Evolutionary conservation across 2,888 invertebrate genomes (phyloP), one percentile per base, ranked within the genome.

Genomic region (Cyclophora punctaria): DNA sequence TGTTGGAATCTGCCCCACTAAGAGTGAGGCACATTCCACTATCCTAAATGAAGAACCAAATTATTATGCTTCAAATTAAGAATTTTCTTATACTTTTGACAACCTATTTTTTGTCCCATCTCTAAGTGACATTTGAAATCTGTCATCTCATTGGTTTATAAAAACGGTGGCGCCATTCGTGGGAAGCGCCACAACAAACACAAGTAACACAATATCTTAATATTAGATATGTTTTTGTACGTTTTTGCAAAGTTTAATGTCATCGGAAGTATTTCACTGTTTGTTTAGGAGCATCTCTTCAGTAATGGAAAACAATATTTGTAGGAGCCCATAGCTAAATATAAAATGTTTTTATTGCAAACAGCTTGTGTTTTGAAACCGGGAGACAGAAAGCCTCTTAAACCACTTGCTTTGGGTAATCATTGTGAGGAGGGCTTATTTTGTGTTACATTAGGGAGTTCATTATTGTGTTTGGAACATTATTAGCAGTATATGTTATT

Each of bases 261-360:
- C 75, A 72, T 74, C 81, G 86, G 86, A 86, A 84, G 83, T 77
- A 67, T 70, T 61, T 5, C 51, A 52, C 49, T 86, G 78, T 86
- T 86, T 78, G 57, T 68, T 85, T 84, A 85, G 86, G 86, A 37
- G 37, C 63, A 60, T 62, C 63, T 61, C 63, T 56, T 63, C 57
- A 71, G 70, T 73, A 78, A 83, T 80, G 76, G 78, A 77, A 73
- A 75, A 82, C 77, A 83, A 83, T 80, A 83, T 83, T 78, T 79
- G 74, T 73, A 64, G 62, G 62, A 64, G 56, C 63, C 66, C 73
- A 59, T 64, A 58, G 71, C 72, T 72, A 62, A 78, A 79, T 74
- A 75, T 71, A 55, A 55, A 53, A 59, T 79, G 72, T 80, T 77
- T 72, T 69, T 68, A 73, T 59, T 71, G 68, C 62, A 71, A 77